Percentiles rank a stretch among this genome's conserved stretches.
These are phyloP conservation scores for Drosophila limbata DNA, from an alignment of 2,888 invertebrate species.

Conservation along the genomic window DNA sequence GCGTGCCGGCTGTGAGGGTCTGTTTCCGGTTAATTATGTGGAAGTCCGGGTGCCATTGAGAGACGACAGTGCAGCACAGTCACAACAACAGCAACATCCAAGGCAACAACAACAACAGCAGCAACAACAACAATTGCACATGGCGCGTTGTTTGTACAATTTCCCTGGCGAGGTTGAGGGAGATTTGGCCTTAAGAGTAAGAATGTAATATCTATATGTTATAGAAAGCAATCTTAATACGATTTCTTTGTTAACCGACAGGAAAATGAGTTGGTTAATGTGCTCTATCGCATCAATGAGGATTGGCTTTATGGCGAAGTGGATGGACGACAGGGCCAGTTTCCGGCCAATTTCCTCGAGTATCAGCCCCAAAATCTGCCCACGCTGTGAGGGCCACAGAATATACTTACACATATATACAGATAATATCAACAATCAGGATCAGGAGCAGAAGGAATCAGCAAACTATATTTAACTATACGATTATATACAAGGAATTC, in stretches of 20 bases:
- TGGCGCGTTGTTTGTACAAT: slow-evolving; percentile 89
- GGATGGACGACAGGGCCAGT: slow-evolving; percentile 89
- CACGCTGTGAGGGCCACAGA: slow-evolving; percentile 56
- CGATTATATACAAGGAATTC: slow-evolving; percentile 42
- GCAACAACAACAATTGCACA: slow-evolving; percentile 30
- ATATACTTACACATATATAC: slow-evolving; percentile 9
- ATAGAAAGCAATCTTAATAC: background rate
- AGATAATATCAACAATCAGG: slow-evolving; percentile 15
- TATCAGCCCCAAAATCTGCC: slow-evolving; percentile 86
- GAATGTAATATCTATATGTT: background rate
- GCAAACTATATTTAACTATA: slow-evolving; percentile 39
- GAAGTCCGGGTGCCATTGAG: slow-evolving; percentile 90
- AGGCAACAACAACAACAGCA: slow-evolving; percentile 19
- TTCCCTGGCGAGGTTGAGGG: slow-evolving; percentile 88
- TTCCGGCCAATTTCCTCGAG: slow-evolving; percentile 92
- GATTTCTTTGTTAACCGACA: slow-evolving; percentile 58
- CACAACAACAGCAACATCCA: slow-evolving; percentile 23
- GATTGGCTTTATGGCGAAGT: slow-evolving; percentile 93
- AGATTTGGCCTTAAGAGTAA: slow-evolving; percentile 87
- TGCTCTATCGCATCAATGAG: slow-evolving; percentile 89
- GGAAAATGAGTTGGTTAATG: slow-evolving; percentile 88
- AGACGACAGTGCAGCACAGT: slow-evolving; percentile 73
- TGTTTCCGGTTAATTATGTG: slow-evolving; percentile 93
- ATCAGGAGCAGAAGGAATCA: slow-evolving; percentile 25
- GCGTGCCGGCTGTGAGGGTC: slow-evolving; percentile 89